A percentile compares a stretch with the other conserved stretches of the same genome.
Evolutionary conservation across 2,888 invertebrate species (phyloP).

Genomic region (Polia nebulosa): DNA sequence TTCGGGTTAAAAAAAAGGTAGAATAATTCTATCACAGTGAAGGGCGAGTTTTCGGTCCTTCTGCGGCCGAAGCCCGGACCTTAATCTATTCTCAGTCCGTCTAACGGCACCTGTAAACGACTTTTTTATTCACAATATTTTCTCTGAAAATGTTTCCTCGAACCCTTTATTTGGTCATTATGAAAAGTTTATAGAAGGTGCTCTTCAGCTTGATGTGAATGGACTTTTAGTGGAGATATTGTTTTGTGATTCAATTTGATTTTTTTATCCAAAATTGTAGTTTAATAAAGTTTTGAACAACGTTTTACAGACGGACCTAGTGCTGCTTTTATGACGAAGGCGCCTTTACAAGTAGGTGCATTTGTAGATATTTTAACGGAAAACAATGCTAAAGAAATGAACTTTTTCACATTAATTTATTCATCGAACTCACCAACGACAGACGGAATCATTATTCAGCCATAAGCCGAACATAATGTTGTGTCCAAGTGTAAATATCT

Average conservation of each 20-base stretch:
- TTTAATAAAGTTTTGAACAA: too few species aligned
- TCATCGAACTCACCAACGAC: constrained; percentile 18
- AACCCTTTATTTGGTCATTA: constrained; percentile 57
- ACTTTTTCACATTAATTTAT: not conserved
- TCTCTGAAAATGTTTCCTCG: constrained; percentile 49
- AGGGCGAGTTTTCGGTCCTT: constrained; percentile 53
- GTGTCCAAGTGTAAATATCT: constrained; percentile 65
- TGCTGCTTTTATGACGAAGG: not conserved
- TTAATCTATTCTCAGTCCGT: constrained; percentile 69
- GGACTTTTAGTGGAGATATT: constrained; percentile 14
- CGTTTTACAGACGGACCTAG: not conserved
- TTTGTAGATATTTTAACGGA: not conserved
- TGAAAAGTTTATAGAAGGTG: constrained; percentile 44
- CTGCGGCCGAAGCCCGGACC: constrained; percentile 61
- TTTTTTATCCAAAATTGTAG: not conserved
- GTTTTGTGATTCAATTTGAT: constrained; percentile 12
- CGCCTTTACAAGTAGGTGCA: not conserved
- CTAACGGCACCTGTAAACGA: constrained; percentile 65
- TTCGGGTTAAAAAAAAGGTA: constrained; percentile 64
- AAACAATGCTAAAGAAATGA: not conserved
- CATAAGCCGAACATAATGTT: constrained; percentile 48
- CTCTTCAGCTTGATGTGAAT: constrained; percentile 27
- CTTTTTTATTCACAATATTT: constrained; percentile 68
- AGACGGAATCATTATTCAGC: constrained; percentile 43
- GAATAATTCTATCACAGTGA: constrained; percentile 61